Base-by-base conservation (phyloP, 2,113 vertebrate species). In the Colaptes auratus region DNA sequence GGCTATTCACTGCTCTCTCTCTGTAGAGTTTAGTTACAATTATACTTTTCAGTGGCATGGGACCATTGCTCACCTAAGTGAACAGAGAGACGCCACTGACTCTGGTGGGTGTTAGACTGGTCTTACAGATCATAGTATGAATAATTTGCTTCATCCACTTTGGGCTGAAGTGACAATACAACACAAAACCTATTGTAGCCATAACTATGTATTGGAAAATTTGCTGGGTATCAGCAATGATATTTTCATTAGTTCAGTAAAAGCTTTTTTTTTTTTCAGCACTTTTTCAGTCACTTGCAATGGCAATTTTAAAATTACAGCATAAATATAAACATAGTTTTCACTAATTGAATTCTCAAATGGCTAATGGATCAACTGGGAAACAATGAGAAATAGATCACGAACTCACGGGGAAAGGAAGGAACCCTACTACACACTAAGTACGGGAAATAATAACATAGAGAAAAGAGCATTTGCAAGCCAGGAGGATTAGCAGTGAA, bases 301-400 rank as follows among this genome's bases (percentile, higher is more conserved):
- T 73, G 36, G 18, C 73, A 86, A 64, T 92, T 86, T 31, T 28
- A 90, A 83, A 92, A 89, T 82, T 90, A 25, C 9, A 64, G 30
- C 8, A n/a, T 50, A 86, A 89, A 78, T 74, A 80, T 55, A 86
- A 86, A 92, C 90, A 71, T 64, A 64, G 67, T 56, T 77, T 82
- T 15, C 75, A 48, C 7, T 76, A 87, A 87, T 55, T 94, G 44
- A 85, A 92, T 92, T 89, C 17, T 87, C 35, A 82, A 70, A 76
- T n/a, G 23, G 27, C 15, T 89, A 89, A 76, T 73, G 44, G 18
- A 28, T 65, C 53, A 63, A 8, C 36, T 79, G 75, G 78, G 64
- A 92, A 67, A 72, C 10, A 50, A 50, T 27, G 24, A 84, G 36
- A 64, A 91, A 58, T 39, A 58, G 9, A 76, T 74, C 23, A 15